Conservation (phyloP, 2,113 vertebrate species). For the Carlito syrichta region DNA sequence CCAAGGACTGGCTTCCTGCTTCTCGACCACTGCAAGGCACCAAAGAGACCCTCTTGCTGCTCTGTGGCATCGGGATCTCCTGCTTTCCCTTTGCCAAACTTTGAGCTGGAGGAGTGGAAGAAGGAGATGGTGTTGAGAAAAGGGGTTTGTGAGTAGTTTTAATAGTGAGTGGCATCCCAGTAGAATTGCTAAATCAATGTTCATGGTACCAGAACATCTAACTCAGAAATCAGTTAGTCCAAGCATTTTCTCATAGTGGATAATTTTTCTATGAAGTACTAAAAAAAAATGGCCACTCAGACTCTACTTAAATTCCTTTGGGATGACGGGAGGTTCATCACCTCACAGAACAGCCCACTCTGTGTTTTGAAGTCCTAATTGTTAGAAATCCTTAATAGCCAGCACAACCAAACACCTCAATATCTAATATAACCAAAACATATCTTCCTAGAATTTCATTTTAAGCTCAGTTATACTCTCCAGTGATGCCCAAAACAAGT, state of each 20-base stretch:
- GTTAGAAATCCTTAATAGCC: not conserved
- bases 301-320: not conserved
- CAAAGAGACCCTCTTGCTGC: accelerated
- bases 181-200: accelerated
- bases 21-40: not conserved
- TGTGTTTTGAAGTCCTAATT: not conserved
- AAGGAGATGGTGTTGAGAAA: not conserved
- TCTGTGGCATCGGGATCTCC: not conserved
- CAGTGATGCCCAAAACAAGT: not conserved
- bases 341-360: not conserved
- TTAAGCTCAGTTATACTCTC: not conserved
- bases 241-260: not conserved
- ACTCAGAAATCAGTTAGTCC: not conserved
- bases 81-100: not conserved
- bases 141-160: not conserved
- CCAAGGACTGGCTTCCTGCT: accelerated
- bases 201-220: not conserved
- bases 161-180: not conserved
- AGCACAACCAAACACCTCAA: too few species aligned
- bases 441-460: not conserved
- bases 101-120: accelerated
- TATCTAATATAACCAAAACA: not conserved
- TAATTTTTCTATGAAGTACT: not conserved
- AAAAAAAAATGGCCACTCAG: not conserved
- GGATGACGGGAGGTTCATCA: not conserved